Conservation (phyloP, 2,888 invertebrate genomes). For the Clitarchus hookeri region DNA sequence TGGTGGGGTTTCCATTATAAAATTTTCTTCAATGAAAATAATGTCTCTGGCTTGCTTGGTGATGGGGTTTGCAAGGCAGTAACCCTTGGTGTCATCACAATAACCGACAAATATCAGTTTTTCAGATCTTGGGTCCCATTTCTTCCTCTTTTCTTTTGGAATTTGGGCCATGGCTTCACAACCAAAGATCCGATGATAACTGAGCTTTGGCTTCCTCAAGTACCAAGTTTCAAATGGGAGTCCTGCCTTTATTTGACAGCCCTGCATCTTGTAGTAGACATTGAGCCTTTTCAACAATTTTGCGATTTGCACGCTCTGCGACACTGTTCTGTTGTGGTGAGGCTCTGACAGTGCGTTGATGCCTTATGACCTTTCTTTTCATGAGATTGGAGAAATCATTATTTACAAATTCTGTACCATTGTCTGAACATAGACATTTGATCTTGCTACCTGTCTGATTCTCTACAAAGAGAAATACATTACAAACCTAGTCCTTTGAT, state of each 20-base stretch:
- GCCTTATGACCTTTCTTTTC: not conserved
- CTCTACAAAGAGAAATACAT: not conserved
- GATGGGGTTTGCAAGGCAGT: not conserved
- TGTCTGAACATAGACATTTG: not conserved
- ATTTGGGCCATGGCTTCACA: not conserved
- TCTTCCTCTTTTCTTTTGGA: not conserved
- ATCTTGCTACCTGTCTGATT: not conserved
- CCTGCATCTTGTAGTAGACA: slow-evolving; percentile 5
- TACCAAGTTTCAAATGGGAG: not conserved
- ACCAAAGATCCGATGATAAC: not conserved
- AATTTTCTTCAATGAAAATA: no score
- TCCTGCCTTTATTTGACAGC: not conserved
- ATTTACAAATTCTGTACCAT: not conserved
- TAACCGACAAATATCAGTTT: not conserved
- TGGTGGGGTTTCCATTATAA: no score
- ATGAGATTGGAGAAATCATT: not conserved
- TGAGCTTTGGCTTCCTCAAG: not conserved
- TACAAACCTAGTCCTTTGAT: not conserved
- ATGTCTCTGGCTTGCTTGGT: not conserved
- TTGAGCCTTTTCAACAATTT: not conserved
- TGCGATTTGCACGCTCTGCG: not conserved
- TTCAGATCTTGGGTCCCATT: not conserved
- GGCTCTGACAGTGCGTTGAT: not conserved
- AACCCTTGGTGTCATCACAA: not conserved
- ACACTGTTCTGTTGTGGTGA: not conserved